These are phyloP conservation scores for Cecropterus lyciades DNA, from an alignment of 1,140 invertebrate species.

Conservation along the genomic window DNA sequence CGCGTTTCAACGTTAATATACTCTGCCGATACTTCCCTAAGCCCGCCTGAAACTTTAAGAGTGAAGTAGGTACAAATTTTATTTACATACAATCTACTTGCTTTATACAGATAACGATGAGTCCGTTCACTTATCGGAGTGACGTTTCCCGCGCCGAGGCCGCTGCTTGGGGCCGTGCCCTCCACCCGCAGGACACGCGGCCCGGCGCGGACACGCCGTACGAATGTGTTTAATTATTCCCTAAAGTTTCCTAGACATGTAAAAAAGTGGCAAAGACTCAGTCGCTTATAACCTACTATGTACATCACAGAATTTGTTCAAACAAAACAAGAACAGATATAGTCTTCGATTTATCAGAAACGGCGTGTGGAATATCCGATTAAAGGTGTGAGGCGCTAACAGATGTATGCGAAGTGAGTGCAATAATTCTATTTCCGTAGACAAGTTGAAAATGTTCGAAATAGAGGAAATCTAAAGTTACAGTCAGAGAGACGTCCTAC, in stretches of 20 bases:
- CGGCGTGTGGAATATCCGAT: conserved; percentile 45
- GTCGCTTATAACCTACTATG: conserved; percentile 76
- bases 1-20: not conserved
- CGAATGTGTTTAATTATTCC: conserved; percentile 33
- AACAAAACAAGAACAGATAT: conserved; percentile 51
- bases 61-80: conserved; percentile 64
- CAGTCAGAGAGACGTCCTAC: not conserved
- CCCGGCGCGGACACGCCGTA: conserved; percentile 1
- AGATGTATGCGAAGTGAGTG: conserved; percentile 10
- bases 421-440: conserved; percentile 11
- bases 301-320: conserved; percentile 63
- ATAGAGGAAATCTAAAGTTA: not conserved
- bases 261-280: conserved; percentile 82
- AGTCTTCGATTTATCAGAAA: conserved; percentile 46
- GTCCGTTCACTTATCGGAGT: conserved; percentile 51
- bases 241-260: conserved; percentile 70
- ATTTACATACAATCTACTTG: conserved; percentile 63
- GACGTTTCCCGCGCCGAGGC: conserved; percentile 5
- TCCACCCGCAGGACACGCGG: too few relatives aligned
- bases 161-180: not conserved
- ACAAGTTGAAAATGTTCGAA: conserved; percentile 6
- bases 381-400: conserved; percentile 23
- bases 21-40: conserved; percentile 29
- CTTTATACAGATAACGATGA: conserved; percentile 63
- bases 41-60: conserved; percentile 49